Conservation (phyloP, 2,113 vertebrate genomes). For the Enhydra lutris region DNA sequence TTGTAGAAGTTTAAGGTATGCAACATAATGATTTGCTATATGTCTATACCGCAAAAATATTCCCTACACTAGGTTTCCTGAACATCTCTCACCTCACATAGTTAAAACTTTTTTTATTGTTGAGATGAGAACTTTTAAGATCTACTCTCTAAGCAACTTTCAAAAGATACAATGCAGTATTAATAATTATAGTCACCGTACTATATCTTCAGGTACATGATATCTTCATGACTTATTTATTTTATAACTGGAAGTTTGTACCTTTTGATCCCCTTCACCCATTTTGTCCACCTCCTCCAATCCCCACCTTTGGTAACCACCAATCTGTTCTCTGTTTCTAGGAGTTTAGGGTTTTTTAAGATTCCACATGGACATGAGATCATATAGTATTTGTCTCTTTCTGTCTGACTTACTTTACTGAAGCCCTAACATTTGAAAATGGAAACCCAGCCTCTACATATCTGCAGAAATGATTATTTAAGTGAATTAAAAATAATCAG, state of each 20-base stretch:
- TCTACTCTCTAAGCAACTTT: background rate
- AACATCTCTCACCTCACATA: background rate
- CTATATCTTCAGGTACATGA: background rate
- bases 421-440: background rate
- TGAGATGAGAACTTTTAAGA: background rate
- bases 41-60: background rate
- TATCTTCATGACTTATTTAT: background rate
- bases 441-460: background rate
- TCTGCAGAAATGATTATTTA: constrained; percentile 12
- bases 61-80: background rate
- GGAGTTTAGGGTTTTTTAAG: background rate
- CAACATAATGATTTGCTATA: background rate
- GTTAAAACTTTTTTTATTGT: background rate
- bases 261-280: background rate
- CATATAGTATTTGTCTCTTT: background rate
- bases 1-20: background rate
- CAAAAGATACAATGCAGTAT: background rate
- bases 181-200: background rate
- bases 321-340: background rate
- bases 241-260: background rate
- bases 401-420: background rate
- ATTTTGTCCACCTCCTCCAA: background rate
- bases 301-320: background rate
- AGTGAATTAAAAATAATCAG: background rate
- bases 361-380: background rate